A percentile compares a stretch with the other conserved stretches of the same genome.
These are phyloP conservation scores for Molanna angustata DNA, from an alignment of 2,888 invertebrate genomes.

Conservation along the genomic window DNA sequence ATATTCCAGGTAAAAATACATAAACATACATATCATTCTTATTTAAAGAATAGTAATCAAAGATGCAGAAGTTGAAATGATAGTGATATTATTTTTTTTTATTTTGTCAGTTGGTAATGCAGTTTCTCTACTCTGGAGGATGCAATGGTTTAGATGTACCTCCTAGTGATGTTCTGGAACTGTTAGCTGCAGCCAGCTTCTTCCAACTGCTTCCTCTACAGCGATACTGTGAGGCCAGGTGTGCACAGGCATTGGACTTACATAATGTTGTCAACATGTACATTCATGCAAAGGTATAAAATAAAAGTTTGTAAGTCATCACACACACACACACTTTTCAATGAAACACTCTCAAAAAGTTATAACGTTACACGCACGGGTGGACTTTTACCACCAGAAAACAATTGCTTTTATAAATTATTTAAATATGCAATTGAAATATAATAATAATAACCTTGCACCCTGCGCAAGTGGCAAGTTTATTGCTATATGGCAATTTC, in stretches of 20 bases:
- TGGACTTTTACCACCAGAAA: no score
- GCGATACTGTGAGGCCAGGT: constrained; percentile 81
- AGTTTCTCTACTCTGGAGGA: constrained; percentile 88
- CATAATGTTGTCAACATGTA: constrained; percentile 91
- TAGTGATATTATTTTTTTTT: not conserved
- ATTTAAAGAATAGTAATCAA: not conserved
- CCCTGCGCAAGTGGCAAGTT: no score
- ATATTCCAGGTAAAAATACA: constrained; percentile 87
- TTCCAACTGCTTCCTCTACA: constrained; percentile 85
- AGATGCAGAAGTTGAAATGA: not conserved
- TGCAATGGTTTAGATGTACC: constrained; percentile 75
- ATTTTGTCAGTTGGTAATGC: constrained; percentile 77
- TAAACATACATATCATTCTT: no score
- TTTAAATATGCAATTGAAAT: no score
- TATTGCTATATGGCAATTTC: no score
- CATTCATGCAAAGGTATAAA: constrained; percentile 90
- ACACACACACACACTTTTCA: no score
- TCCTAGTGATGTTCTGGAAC: constrained; percentile 77
- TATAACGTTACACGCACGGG: no score
- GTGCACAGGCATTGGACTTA: constrained; percentile 78
- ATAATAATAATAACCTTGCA: no score
- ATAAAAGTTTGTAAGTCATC: no score
- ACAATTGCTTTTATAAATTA: no score
- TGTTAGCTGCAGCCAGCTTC: constrained; percentile 90
- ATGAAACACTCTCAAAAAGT: no score